Base-by-base conservation (phyloP, 1,140 invertebrate genomes). In the Dinoponera quadriceps region DNA sequence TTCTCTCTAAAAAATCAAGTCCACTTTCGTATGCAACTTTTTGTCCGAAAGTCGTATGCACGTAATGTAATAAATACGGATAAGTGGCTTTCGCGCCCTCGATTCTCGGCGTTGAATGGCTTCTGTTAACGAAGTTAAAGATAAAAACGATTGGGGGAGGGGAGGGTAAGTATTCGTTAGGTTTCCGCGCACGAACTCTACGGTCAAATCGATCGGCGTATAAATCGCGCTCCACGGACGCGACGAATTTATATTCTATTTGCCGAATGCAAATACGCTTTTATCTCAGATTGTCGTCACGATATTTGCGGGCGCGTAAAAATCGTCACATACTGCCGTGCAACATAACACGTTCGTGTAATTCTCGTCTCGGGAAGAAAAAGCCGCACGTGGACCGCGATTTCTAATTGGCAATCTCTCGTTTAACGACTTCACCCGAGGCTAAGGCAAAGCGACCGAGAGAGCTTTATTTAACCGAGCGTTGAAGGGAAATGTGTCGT, bases 101-200 rank as follows among this genome's bases (percentile, higher is more conserved):
- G 4, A 9, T 3, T 13, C 13, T 11, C 55, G 20, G 14, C 18
- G 18, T 75, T 75, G 59, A 22, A 49, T 49, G 25, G 59, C 44
- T 62, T 75, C 73, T 49, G 54, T 75, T 75, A 75, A 75, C 27
- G 16, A 63, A 65, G 16, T 75, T 75, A 75, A 60, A n/a, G 25
- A 63, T 22, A 63, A 18, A 65, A 63, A 75, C 60, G n/a, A 51
- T 33, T 65, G 59, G 22, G 29, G 38, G 13, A 57, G n/a, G n/a
- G n/a, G n/a, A n/a, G n/a, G n/a, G n/a, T n/a, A n/a, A n/a, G n/a
- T 57, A 60, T 44, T 73, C 33, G 54, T 73, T 51, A 14, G 14
- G 14, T 49, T 75, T 65, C 73, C 73, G 38, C n/a, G 25, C n/a
- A 9, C 55, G 11, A 60, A 74, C 44, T 63, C 25, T 75, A n/a